Percentiles rank a stretch among this genome's conserved stretches.
These are phyloP conservation scores for Anorthoa munda DNA, from an alignment of 2,888 invertebrate genomes.

Conservation along the genomic window DNA sequence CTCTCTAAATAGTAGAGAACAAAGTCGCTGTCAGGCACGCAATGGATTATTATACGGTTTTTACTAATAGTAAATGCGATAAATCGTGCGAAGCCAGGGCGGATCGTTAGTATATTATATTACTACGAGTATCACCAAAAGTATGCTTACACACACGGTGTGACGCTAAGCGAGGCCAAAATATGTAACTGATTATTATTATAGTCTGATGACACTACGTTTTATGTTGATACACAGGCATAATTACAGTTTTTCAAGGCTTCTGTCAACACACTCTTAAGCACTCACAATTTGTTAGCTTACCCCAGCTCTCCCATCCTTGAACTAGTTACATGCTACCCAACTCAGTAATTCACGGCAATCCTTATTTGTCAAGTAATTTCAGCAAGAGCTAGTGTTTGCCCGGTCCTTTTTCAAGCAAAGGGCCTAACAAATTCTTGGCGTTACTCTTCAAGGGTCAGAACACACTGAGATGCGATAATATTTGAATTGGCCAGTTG, in stretches of 20 bases:
- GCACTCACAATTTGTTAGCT: conserved; percentile 17
- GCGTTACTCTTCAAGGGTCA: conserved; percentile 5
- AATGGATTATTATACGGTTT: too few relatives aligned
- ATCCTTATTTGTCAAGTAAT: conserved; percentile 59
- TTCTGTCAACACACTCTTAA: conserved; percentile 8
- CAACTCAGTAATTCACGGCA: conserved; percentile 41
- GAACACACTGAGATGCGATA: background rate
- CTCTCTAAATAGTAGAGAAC: background rate
- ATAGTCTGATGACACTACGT: background rate
- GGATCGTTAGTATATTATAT: too few relatives aligned
- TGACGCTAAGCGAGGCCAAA: background rate
- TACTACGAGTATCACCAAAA: background rate
- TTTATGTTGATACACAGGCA: background rate
- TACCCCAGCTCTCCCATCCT: conserved; percentile 7
- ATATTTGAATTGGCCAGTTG: background rate
- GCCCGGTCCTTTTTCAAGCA: conserved; percentile 46
- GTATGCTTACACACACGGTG: background rate
- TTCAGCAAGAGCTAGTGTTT: conserved; percentile 31
- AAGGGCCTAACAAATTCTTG: conserved; percentile 36
- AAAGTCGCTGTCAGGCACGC: too few relatives aligned
- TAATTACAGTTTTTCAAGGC: conserved; percentile 18
- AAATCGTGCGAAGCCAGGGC: too few relatives aligned
- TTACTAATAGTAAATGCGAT: too few relatives aligned
- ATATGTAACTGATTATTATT: background rate
- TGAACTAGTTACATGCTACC: conserved; percentile 24